Percentiles rank a stretch among this genome's conserved stretches.
These are phyloP conservation scores for Hyperoplus lanceolatus DNA, from an alignment of 2,797 vertebrate species.

Conservation along the genomic window DNA sequence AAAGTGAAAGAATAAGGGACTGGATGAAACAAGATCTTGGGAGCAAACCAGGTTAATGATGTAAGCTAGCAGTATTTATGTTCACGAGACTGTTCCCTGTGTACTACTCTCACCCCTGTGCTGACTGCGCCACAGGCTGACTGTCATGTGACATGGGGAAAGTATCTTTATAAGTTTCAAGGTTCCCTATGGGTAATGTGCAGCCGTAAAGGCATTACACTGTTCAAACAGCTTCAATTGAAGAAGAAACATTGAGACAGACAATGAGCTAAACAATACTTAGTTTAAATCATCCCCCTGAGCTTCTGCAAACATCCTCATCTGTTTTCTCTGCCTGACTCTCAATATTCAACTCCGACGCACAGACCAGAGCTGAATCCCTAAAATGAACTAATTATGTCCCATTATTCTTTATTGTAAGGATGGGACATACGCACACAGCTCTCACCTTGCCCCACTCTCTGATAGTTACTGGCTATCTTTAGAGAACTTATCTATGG, in stretches of 20 bases:
- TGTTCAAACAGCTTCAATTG: constrained; percentile 42
- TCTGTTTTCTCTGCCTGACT: constrained; percentile 19
- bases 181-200: not conserved
- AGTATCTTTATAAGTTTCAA: constrained; percentile 7
- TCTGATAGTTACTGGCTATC: constrained; percentile 69
- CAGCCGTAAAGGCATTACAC: not conserved
- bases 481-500: constrained; percentile 77
- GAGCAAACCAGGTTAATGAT: not conserved
- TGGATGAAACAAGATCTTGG: not conserved
- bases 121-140: constrained; percentile 27
- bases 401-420: constrained; percentile 4
- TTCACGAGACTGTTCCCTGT: constrained; percentile 15
- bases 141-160: constrained; percentile 37
- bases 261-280: constrained; percentile 51
- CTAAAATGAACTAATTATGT: not conserved
- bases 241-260: constrained; percentile 27
- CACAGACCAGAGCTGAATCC: constrained; percentile 15
- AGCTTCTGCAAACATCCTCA: constrained; percentile 53
- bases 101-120: not conserved
- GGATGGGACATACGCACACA: constrained; percentile 9
- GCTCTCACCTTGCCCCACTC: constrained; percentile 30
- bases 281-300: constrained; percentile 49
- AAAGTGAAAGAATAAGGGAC: not conserved
- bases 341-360: constrained; percentile 53
- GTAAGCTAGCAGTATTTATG: not conserved